These are phyloP conservation scores for Cactoblastis cactorum DNA, from an alignment of 2,888 invertebrate genomes.

Conservation along the genomic window DNA sequence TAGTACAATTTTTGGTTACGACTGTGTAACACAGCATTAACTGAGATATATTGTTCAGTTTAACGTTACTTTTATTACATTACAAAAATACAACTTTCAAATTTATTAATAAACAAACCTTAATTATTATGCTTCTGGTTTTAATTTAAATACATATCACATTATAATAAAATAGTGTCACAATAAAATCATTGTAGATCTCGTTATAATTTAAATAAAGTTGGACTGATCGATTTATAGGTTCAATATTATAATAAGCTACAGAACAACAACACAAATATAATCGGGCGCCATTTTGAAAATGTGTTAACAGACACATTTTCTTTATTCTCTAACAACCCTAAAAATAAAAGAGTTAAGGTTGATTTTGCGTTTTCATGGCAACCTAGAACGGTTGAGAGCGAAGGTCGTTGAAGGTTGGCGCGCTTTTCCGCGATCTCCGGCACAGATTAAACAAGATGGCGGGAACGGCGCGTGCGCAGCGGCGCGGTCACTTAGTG, in stretches of 20 bases:
- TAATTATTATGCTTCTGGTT: not conserved
- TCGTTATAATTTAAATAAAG: constrained; percentile 58
- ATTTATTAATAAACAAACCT: not conserved
- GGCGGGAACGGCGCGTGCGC: constrained; percentile 77
- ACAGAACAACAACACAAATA: constrained; percentile 51
- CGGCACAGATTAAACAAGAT: constrained; percentile 77
- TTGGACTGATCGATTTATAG: constrained; percentile 59
- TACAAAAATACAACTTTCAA: too few species aligned
- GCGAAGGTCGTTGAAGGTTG: constrained; percentile 80
- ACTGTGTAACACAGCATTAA: too few species aligned
- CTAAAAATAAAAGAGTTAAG: constrained; percentile 8
- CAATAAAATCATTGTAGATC: constrained; percentile 28
- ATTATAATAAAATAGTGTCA: constrained; percentile 27
- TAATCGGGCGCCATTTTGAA: not conserved
- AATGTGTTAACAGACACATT: not conserved
- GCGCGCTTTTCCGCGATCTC: constrained; percentile 78
- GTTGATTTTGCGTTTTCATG: constrained; percentile 27
- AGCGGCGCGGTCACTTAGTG: constrained; percentile 52
- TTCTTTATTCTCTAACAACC: not conserved
- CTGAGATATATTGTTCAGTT: too few species aligned
- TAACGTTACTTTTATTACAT: too few species aligned
- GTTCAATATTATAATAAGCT: constrained; percentile 56
- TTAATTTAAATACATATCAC: constrained; percentile 15
- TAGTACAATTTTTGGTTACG: too few species aligned
- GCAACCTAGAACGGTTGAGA: constrained; percentile 65